phyloP scores from a whole-genome alignment of 2,113 vertebrate species.

The Isichthys henryi region DNA sequence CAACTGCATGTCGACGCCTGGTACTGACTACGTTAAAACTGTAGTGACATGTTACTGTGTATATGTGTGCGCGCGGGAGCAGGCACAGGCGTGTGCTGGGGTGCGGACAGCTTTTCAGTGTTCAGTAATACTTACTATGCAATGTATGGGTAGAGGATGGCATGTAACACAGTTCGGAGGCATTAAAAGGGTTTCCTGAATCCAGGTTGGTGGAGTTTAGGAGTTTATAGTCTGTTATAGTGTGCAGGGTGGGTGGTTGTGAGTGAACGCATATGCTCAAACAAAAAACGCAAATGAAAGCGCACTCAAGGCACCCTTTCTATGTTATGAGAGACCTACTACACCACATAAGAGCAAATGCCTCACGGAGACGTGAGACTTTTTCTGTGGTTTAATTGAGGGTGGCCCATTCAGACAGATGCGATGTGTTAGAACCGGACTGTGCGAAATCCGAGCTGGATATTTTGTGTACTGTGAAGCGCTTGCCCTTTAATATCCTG shows the following conservation, averaged over 20 bases:
- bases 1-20: background rate
- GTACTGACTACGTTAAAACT: background rate
- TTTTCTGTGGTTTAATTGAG: background rate
- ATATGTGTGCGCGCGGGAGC: background rate
- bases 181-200: background rate
- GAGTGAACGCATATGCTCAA: background rate
- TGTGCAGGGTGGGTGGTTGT: background rate
- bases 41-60: background rate
- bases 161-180: background rate
- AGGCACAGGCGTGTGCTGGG: background rate
- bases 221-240: background rate
- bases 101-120: background rate
- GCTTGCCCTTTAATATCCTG: background rate
- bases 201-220: background rate
- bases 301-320: background rate
- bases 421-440: background rate
- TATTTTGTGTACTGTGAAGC: background rate
- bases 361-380: background rate
- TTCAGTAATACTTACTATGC: background rate
- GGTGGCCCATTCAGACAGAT: background rate
- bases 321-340: background rate
- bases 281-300: background rate
- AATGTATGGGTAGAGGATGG: background rate
- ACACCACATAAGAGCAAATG: background rate
- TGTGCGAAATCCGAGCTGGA: background rate